Percentiles rank a stretch among this genome's conserved stretches.
Conservation (phyloP, 1,140 invertebrate species). For the Meloidogyne floridensis region DNA sequence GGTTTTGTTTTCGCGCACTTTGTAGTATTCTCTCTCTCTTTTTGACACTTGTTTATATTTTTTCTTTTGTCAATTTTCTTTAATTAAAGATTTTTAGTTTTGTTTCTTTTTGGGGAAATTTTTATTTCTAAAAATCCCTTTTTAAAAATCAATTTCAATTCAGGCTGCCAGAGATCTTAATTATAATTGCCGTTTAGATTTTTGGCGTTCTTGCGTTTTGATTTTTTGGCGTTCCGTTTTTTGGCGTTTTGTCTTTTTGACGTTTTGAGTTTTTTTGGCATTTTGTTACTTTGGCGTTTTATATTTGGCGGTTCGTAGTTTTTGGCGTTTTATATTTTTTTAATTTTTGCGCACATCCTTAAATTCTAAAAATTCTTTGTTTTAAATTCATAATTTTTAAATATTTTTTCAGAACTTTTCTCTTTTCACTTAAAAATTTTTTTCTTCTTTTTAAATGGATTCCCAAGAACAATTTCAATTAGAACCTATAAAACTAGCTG, state of each 20-base stretch:
- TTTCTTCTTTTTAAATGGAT: not conserved
- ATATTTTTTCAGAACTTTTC: conserved; percentile 1
- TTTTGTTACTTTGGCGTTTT: not conserved
- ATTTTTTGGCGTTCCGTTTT: not conserved
- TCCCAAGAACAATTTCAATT: conserved; percentile 28
- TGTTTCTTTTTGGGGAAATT: not conserved
- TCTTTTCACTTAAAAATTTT: not conserved
- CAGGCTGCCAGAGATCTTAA: not conserved
- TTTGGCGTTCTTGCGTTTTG: not conserved
- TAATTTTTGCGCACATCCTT: not conserved
- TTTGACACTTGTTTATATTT: not conserved
- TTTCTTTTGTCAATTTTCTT: not conserved
- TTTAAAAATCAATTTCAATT: not conserved
- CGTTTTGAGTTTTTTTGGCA: too few species aligned
- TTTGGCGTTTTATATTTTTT: too few species aligned
- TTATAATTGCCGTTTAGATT: too few species aligned
- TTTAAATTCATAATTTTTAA: not conserved
- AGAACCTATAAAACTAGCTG: conserved; percentile 43
- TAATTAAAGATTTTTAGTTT: not conserved
- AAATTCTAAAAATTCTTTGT: not conserved
- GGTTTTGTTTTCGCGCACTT: not conserved
- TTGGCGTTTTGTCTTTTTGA: not conserved
- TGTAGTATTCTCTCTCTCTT: not conserved
- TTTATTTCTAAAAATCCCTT: not conserved
- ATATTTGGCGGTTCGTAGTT: too few species aligned